Conservation (phyloP, 2,888 invertebrate species). For the Metopia argyrocephala region DNA sequence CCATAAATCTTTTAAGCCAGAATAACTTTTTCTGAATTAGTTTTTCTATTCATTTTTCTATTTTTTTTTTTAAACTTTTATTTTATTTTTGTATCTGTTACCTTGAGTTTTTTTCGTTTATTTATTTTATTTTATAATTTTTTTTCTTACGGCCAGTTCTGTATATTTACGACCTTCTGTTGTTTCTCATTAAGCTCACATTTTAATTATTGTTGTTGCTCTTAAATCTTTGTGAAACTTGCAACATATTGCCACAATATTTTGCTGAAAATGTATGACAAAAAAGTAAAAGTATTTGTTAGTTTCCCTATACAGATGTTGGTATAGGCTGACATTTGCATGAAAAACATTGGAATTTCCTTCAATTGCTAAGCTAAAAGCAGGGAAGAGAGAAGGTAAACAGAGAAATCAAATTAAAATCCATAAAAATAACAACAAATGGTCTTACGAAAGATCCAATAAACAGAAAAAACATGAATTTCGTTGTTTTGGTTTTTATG, state of each 20-base stretch:
- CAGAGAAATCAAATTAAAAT: background rate
- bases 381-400: background rate
- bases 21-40: background rate
- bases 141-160: conserved; percentile 27
- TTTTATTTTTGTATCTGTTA: no score
- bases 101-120: background rate
- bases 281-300: background rate
- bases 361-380: background rate
- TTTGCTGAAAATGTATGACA: background rate
- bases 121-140: no score
- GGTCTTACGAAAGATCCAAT: background rate
- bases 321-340: conserved; percentile 36
- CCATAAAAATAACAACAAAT: background rate
- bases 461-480: no score
- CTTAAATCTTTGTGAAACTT: conserved; percentile 27
- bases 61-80: background rate
- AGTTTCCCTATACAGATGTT: background rate
- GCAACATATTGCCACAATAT: conserved; percentile 32
- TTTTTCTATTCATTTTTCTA: conserved; percentile 7
- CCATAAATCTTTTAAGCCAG: background rate
- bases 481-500: background rate
- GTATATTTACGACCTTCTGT: conserved; percentile 29
- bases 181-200: background rate
- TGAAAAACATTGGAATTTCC: conserved; percentile 8
- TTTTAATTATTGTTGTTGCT: conserved; percentile 11